Conservation (phyloP, 2,113 vertebrate species). For the Catharus minimus region DNA sequence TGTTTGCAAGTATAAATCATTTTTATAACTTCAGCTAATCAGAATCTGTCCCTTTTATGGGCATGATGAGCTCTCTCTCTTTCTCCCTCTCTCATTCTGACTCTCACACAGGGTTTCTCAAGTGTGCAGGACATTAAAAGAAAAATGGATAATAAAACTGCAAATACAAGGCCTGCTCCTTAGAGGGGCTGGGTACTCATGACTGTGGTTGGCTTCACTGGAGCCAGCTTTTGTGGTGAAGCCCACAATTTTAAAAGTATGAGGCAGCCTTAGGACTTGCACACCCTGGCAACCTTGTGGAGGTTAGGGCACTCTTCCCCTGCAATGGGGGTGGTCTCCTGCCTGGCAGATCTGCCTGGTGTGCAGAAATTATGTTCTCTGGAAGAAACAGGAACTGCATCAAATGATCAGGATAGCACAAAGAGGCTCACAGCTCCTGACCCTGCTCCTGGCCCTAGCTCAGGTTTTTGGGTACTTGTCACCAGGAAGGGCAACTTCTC, state of each 20-base stretch:
- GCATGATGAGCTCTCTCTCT: slow-evolving; percentile 43
- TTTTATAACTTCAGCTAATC: slow-evolving; percentile 77
- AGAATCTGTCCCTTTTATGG: slow-evolving; percentile 73
- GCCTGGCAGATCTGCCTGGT: background rate
- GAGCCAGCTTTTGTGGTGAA: background rate
- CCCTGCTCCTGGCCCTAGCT: background rate
- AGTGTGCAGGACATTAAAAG: slow-evolving; percentile 73
- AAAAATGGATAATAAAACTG: slow-evolving; percentile 75
- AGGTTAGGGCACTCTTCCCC: background rate
- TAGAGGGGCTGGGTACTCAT: background rate
- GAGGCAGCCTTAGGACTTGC: background rate
- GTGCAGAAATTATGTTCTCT: background rate
- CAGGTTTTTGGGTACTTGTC: background rate
- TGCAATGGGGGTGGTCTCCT: background rate
- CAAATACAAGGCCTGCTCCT: slow-evolving; percentile 59
- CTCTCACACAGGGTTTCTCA: slow-evolving; percentile 68
- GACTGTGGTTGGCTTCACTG: background rate
- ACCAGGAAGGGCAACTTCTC: background rate
- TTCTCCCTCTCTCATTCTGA: slow-evolving; percentile 46
- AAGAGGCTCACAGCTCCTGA: background rate
- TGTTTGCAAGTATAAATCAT: slow-evolving; percentile 73
- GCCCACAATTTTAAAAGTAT: background rate
- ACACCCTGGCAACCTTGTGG: background rate
- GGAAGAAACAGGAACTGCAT: background rate
- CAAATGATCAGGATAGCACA: background rate